These are phyloP conservation scores for Muscicapa adusta DNA, from an alignment of 2,113 vertebrate genomes.

Conservation along the genomic window DNA sequence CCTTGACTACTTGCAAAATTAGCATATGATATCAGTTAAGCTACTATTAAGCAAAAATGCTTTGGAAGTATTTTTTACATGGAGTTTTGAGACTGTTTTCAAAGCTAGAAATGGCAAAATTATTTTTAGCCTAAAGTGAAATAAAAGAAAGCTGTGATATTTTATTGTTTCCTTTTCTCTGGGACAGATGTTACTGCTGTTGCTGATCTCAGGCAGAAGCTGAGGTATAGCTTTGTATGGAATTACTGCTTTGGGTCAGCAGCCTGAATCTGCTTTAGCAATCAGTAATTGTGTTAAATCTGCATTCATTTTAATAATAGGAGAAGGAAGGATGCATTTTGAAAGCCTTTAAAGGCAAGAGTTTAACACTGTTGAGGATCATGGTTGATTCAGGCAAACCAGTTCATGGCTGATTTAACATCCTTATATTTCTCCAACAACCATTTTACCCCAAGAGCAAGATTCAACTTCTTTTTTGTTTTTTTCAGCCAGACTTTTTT, in stretches of 20 bases:
- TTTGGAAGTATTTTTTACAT: neutral
- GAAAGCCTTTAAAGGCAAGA: neutral
- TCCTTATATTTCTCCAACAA: neutral
- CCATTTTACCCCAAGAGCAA: neutral
- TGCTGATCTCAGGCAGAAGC: neutral
- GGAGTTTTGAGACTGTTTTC: neutral
- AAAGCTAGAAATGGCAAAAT: neutral
- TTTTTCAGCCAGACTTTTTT: neutral
- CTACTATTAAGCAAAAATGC: neutral
- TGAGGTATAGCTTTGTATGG: neutral
- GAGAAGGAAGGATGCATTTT: neutral
- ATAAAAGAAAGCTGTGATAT: neutral
- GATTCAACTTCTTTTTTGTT: too few species aligned
- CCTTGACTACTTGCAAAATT: neutral
- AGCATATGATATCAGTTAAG: neutral
- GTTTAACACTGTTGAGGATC: neutral
- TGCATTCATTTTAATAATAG: neutral
- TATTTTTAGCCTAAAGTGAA: neutral
- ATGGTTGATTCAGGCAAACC: neutral
- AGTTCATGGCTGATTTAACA: neutral
- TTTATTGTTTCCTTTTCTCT: neutral
- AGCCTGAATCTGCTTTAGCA: neutral
- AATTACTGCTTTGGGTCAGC: neutral
- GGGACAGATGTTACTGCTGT: neutral
- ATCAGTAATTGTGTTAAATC: neutral